Conservation (phyloP, 2,113 vertebrate species). For the Ciconia maguari region DNA sequence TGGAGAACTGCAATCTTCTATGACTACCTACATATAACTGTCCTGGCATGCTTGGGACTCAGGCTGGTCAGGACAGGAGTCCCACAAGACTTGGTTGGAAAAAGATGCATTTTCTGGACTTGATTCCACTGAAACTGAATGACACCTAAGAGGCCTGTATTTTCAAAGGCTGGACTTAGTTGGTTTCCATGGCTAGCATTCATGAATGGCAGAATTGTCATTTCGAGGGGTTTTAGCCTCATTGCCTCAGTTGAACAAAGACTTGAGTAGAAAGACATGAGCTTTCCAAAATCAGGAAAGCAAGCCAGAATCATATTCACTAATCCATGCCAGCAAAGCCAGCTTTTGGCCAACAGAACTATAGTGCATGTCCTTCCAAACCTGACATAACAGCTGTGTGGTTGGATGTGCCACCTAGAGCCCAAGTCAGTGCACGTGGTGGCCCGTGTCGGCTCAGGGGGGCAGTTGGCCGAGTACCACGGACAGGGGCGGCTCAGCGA, state of each 20-base stretch:
- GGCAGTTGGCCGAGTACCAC: neutral
- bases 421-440: rapidly evolving
- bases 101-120: neutral
- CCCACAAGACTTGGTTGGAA: neutral
- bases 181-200: neutral
- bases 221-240: neutral
- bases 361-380: rapidly evolving
- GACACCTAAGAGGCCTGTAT: neutral
- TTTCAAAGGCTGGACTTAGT: neutral
- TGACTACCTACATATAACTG: neutral
- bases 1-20: neutral
- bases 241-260: neutral
- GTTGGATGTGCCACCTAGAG: neutral
- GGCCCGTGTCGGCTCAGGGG: rapidly evolving
- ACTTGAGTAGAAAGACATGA: neutral
- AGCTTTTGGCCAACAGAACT: neutral
- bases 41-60: neutral
- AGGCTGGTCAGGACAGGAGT: neutral
- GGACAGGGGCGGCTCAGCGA: neutral
- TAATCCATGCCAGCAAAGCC: neutral
- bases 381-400: rapidly evolving
- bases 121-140: neutral
- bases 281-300: neutral
- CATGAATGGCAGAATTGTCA: neutral
- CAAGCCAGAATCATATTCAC: neutral